Conservation (phyloP, 2,888 invertebrate genomes). For the Tetranychus piercei region DNA sequence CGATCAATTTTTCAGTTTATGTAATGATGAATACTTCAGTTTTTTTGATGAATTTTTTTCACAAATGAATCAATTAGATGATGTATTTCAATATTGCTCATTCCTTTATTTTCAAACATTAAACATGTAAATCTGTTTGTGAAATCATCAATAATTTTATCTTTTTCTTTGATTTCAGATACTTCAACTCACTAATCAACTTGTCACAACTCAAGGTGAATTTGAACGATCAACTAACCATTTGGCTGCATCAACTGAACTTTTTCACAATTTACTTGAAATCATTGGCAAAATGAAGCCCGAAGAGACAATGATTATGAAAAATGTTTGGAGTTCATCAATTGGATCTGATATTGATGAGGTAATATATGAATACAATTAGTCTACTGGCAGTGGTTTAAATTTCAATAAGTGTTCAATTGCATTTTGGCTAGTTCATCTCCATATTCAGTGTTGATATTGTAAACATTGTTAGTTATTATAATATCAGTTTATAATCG, state of each 20-base stretch:
- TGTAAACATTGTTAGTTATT: too few species aligned
- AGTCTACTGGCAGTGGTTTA: too few species aligned
- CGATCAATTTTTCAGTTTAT: too few species aligned
- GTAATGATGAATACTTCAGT: too few species aligned
- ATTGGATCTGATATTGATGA: slow-evolving; percentile 33
- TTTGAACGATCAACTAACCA: slow-evolving; percentile 32
- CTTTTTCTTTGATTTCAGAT: slow-evolving; percentile 25
- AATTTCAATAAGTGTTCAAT: too few species aligned
- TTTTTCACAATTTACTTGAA: slow-evolving; percentile 34
- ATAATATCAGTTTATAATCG: too few species aligned
- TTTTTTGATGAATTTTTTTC: too few species aligned
- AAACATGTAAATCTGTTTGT: neutral
- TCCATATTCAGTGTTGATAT: too few species aligned
- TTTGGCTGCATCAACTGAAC: slow-evolving; percentile 33
- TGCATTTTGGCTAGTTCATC: too few species aligned
- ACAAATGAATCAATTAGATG: too few species aligned
- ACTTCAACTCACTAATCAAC: slow-evolving; percentile 31
- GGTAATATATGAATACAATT: slow-evolving; percentile 23
- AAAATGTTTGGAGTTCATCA: slow-evolving; percentile 31
- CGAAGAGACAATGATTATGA: slow-evolving; percentile 30
- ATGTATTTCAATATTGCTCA: too few species aligned
- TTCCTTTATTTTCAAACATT: too few species aligned
- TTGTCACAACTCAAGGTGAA: slow-evolving; percentile 31
- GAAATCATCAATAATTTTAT: neutral
- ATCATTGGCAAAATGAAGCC: slow-evolving; percentile 33